phyloP scores from a whole-genome alignment of 2,888 invertebrate genomes.

The Philopedon plagiatum region DNA sequence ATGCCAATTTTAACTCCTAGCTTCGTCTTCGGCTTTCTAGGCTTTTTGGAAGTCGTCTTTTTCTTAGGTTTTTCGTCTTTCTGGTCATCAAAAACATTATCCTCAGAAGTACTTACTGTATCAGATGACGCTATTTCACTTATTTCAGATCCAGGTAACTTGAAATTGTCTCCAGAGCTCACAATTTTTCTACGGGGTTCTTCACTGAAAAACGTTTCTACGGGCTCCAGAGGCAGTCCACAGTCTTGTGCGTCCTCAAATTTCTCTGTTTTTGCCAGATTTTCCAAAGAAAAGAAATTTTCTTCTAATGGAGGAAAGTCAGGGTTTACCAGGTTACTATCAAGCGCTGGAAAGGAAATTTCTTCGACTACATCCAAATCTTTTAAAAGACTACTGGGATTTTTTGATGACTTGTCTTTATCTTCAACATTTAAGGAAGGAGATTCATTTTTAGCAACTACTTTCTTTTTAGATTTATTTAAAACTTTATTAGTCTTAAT shows the following conservation, averaged over 20 bases:
- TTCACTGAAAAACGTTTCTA: slow-evolving; percentile 30
- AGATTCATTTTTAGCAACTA: slow-evolving; percentile 5
- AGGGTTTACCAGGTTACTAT: slow-evolving; percentile 38
- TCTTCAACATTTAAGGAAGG: background rate
- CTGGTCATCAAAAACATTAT: slow-evolving; percentile 54
- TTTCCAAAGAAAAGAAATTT: slow-evolving; percentile 58
- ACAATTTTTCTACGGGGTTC: slow-evolving; percentile 26
- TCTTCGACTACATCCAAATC: slow-evolving; percentile 14
- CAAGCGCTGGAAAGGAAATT: slow-evolving; percentile 39
- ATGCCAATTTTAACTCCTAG: slow-evolving; percentile 65
- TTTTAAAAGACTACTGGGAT: slow-evolving; percentile 23
- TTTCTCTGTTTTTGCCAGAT: slow-evolving; percentile 53
- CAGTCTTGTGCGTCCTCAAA: slow-evolving; percentile 60
- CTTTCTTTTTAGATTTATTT: slow-evolving; percentile 7
- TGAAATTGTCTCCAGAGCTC: background rate
- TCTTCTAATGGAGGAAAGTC: slow-evolving; percentile 58
- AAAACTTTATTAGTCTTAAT: background rate
- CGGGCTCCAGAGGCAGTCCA: slow-evolving; percentile 42
- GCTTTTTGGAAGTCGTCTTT: slow-evolving; percentile 58
- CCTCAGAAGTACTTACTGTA: slow-evolving; percentile 47
- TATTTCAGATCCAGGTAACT: slow-evolving; percentile 31
- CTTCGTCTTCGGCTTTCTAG: slow-evolving; percentile 66
- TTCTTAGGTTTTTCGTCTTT: slow-evolving; percentile 42
- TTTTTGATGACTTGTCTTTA: slow-evolving; percentile 17
- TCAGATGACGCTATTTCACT: slow-evolving; percentile 45